A percentile compares a stretch with the other conserved stretches of the same genome.
These are phyloP conservation scores for Agonopterix heracliana DNA, from an alignment of 2,888 invertebrate genomes.

Conservation along the genomic window DNA sequence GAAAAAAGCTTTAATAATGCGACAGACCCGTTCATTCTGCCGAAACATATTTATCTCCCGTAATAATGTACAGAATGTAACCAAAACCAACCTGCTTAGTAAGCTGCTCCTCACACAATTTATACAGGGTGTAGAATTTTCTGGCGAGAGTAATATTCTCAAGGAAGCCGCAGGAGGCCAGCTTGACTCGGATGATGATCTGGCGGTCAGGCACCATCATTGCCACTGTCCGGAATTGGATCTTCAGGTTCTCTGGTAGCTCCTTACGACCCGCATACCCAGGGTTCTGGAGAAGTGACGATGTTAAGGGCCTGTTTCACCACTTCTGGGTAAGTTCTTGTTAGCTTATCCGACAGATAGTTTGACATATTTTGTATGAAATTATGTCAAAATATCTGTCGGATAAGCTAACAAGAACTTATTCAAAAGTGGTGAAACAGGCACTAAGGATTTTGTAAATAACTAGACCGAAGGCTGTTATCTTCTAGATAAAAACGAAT, in stretches of 20 bases:
- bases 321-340: no score
- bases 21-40: no score
- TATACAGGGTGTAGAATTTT: constrained; percentile 97
- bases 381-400: no score
- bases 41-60: no score
- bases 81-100: constrained; percentile 86
- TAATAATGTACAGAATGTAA: no score
- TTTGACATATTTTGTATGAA: no score
- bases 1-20: no score
- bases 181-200: constrained; percentile 96
- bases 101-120: constrained; percentile 96
- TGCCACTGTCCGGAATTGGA: constrained; percentile 97
- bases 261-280: constrained; percentile 98
- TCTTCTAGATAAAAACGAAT: no score
- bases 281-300: constrained; percentile 83
- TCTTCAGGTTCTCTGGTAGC: constrained; percentile 96
- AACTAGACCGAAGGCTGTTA: neutral
- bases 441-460: neutral
- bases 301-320: no score
- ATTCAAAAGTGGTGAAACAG: no score
- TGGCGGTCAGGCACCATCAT: constrained; percentile 99
- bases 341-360: no score
- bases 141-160: constrained; percentile 96
- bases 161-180: constrained; percentile 96
- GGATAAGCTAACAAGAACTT: no score